These are phyloP conservation scores for Drosophila arizonae DNA, from an alignment of 1,140 invertebrate species.

Conservation along the genomic window DNA sequence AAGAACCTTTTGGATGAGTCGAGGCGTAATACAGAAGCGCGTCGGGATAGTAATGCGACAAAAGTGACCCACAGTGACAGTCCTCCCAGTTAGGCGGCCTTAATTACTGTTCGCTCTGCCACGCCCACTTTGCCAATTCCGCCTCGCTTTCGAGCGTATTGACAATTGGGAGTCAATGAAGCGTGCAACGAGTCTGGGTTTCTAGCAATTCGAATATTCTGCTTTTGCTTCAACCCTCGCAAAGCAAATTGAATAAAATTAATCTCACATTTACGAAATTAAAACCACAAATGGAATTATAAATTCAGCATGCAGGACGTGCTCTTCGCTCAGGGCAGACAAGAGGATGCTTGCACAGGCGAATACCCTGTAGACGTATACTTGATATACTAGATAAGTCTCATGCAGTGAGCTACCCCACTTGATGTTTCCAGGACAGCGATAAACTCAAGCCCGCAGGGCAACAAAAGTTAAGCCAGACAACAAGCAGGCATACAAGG, in stretches of 20 bases:
- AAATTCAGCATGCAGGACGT: conserved; percentile 67
- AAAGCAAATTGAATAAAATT: conserved; percentile 75
- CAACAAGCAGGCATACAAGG: conserved; percentile 36
- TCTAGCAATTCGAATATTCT: conserved; percentile 5
- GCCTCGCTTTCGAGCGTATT: background rate
- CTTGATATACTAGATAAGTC: background rate
- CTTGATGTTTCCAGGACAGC: background rate
- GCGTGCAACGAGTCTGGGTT: conserved; percentile 15
- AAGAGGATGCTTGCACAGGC: too few species aligned
- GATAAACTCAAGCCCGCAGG: conserved; percentile 60
- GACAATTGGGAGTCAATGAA: conserved; percentile 62
- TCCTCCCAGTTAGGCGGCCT: background rate
- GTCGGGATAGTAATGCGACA: background rate
- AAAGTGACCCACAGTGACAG: background rate
- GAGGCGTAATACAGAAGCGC: background rate
- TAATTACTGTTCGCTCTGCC: conserved; percentile 4
- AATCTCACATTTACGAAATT: conserved; percentile 81
- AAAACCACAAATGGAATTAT: conserved; percentile 82
- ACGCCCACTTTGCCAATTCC: conserved; percentile 23
- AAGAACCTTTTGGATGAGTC: conserved; percentile 1
- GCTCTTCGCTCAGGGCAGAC: background rate
- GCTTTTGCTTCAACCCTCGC: background rate
- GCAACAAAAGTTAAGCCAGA: conserved; percentile 79
- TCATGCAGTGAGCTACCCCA: too few species aligned
- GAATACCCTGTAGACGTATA: background rate